phyloP scores from a whole-genome alignment of 2,113 vertebrate species.

The Epinephelus moara region DNA sequence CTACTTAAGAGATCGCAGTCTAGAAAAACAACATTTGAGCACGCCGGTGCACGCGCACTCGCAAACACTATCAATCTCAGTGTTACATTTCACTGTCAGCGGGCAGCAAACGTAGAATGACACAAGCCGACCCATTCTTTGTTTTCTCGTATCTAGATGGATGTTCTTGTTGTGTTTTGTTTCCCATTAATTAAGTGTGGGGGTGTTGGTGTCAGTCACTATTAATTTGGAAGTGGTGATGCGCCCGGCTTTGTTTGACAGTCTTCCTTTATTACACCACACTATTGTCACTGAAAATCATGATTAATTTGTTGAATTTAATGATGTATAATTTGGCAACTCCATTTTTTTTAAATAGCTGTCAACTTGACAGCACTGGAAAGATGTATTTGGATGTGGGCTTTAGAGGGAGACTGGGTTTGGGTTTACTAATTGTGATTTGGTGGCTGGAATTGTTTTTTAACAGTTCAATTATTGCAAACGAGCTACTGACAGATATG shows the following conservation, averaged over 20 bases:
- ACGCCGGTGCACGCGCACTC: constrained; percentile 12
- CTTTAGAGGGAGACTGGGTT: constrained; percentile 23
- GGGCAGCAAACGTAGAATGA: constrained; percentile 65
- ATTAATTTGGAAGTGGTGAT: constrained; percentile 78
- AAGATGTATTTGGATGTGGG: constrained; percentile 50
- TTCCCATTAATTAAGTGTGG: constrained; percentile 79
- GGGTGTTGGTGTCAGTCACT: constrained; percentile 77
- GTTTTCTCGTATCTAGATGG: constrained; percentile 74
- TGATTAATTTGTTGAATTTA: constrained; percentile 81
- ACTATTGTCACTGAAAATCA: constrained; percentile 77
- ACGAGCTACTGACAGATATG: constrained; percentile 24
- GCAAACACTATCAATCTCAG: constrained; percentile 66
- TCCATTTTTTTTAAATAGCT: constrained; percentile 62
- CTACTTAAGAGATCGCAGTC: constrained; percentile 74
- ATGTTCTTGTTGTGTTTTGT: constrained; percentile 80
- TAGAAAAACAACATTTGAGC: constrained; percentile 63
- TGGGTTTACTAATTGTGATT: constrained; percentile 53
- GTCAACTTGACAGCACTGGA: constrained; percentile 58
- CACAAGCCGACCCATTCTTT: constrained; percentile 70
- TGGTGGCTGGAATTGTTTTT: constrained; percentile 32
- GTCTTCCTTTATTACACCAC: constrained; percentile 74
- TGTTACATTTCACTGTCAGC: constrained; percentile 76
- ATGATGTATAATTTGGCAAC: constrained; percentile 72
- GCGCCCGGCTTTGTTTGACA: constrained; percentile 75
- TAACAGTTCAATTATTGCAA: constrained; percentile 46